phyloP scores from a whole-genome alignment of 2,113 vertebrate genomes.

The Myocastor coypus region DNA sequence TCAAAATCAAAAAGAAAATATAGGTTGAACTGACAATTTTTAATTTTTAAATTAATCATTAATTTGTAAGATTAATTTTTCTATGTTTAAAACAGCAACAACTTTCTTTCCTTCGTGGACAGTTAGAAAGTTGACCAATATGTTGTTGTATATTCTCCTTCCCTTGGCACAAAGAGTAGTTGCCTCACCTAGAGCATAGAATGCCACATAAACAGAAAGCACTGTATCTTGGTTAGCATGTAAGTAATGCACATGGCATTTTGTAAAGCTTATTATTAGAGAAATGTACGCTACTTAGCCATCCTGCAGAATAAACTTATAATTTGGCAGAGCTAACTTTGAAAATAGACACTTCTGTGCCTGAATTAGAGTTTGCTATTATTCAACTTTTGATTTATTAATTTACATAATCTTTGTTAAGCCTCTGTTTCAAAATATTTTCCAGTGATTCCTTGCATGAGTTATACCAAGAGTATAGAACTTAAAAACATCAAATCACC shows the following conservation, averaged over 20 bases:
- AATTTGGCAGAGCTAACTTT: background rate
- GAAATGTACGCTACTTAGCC: background rate
- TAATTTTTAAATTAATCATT: background rate
- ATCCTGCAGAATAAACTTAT: background rate
- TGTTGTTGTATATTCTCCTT: background rate
- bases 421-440: background rate
- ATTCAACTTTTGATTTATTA: background rate
- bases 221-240: background rate
- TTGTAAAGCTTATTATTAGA: conserved; percentile 25
- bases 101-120: background rate
- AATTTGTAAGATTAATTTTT: conserved; percentile 7
- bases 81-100: background rate
- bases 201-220: background rate
- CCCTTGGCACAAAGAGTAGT: background rate
- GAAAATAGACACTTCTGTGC: background rate
- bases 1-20: background rate
- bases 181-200: background rate
- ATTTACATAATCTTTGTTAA: background rate
- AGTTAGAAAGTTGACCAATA: background rate
- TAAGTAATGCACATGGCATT: conserved; percentile 1
- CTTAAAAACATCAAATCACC: background rate
- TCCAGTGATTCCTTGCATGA: background rate
- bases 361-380: background rate
- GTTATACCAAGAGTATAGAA: background rate
- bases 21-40: background rate